Evolutionary conservation across 2,888 invertebrate species (phyloP), one percentile per base, ranked within the genome.

Genomic region (Eupithecia centaureata): DNA sequence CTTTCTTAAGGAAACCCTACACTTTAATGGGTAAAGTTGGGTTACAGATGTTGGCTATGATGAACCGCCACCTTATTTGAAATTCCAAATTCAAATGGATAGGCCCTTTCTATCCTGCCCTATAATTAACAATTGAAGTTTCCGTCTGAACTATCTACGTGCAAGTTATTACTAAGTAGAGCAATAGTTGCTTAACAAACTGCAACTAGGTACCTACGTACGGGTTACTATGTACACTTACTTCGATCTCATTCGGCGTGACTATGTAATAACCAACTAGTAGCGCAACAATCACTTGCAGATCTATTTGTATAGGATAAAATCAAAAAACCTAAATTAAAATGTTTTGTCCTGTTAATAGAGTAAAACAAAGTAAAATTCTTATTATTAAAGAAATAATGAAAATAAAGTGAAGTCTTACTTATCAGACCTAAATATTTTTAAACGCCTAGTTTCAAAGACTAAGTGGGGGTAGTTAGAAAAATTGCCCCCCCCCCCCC

Each of bases 111-210:
- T 18, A 18, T 42, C 47, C 27, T 51, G 22, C 54, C 30, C 54
- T 56, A 18, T 56, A 18, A 30, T 56, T 56, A 28, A 28, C 54
- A 18, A 18, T 56, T 56, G 10, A 56, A 56, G 54, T 56, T 54
- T 15, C 28, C 27, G 5, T 15, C 27, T 27, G 2, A 56, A 28
- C 54, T 27, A 54, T 27, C 27, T 22, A 54, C 30, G 3, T 56
- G 28, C 54, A 28, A n/a, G n/a, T 56, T 27, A 54, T 28, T 28
- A 30, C 1, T 56, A 56, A 52, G 54, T 30, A n/a, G 30, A 28
- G 15, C 28, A 52, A 15, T n/a, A 28, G 54, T n/a, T 56, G 10
- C 30, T 10, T 5, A 10, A 27, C 54, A 30, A 54, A 54, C 54
- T 52, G 15, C 52, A 28, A 27, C 54, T 28, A 28, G 7, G 5